These are phyloP conservation scores for Cheilosia scutellata DNA, from an alignment of 2,888 invertebrate species.

Conservation along the genomic window DNA sequence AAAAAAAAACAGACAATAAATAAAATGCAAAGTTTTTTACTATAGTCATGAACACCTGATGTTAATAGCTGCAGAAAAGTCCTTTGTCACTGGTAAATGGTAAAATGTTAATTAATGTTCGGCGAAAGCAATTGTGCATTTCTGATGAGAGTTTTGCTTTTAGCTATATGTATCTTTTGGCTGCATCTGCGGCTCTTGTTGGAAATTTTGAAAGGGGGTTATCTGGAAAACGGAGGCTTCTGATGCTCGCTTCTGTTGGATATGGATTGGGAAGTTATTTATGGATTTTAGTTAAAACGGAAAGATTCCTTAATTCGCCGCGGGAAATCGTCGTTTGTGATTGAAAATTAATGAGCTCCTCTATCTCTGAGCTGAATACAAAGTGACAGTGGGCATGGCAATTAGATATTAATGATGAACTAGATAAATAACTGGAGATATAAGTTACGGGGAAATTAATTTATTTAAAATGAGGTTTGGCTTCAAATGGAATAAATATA, in stretches of 20 bases:
- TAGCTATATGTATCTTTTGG: constrained; percentile 52
- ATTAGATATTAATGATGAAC: constrained; percentile 43
- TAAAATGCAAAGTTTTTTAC: constrained; percentile 66
- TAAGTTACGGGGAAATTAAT: too few relatives aligned
- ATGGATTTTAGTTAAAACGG: constrained; percentile 41
- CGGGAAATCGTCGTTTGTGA: constrained; percentile 57
- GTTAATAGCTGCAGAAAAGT: constrained; percentile 63
- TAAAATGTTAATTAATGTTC: constrained; percentile 70
- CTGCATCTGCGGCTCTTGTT: constrained; percentile 63
- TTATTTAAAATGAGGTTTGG: too few relatives aligned
- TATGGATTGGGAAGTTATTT: constrained; percentile 55
- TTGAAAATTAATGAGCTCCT: constrained; percentile 68
- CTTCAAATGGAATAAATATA: too few relatives aligned
- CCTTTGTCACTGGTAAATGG: constrained; percentile 67
- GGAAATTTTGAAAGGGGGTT: neutral
- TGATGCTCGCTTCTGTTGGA: constrained; percentile 21
- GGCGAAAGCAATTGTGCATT: constrained; percentile 63
- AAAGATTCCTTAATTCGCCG: constrained; percentile 39
- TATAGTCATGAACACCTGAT: constrained; percentile 73
- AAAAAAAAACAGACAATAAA: constrained; percentile 46
- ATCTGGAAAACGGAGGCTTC: neutral
- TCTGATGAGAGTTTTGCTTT: constrained; percentile 64
- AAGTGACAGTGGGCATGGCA: constrained; percentile 44
- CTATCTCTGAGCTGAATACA: constrained; percentile 49
- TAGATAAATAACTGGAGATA: constrained; percentile 15